These are phyloP conservation scores for Eupithecia inturbata DNA, from an alignment of 2,888 invertebrate species.

Conservation along the genomic window DNA sequence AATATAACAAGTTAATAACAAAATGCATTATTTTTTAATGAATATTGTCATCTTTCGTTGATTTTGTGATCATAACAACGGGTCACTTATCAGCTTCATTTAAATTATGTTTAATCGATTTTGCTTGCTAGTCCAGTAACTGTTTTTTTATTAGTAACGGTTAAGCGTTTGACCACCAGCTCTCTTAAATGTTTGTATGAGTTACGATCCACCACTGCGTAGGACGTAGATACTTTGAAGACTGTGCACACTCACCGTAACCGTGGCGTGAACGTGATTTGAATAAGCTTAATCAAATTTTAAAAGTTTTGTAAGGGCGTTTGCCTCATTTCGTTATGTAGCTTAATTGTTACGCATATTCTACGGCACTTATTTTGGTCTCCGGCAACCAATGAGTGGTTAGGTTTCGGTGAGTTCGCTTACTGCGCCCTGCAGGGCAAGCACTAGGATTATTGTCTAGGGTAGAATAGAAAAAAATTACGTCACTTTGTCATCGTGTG, in stretches of 20 bases:
- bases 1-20: too few species aligned
- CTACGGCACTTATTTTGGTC: background rate
- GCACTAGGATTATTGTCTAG: too few species aligned
- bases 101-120: background rate
- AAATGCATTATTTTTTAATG: background rate
- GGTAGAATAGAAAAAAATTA: too few species aligned
- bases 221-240: background rate
- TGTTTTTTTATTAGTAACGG: too few species aligned
- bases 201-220: background rate
- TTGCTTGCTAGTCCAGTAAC: background rate
- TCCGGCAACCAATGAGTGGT: background rate
- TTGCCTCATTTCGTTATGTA: background rate
- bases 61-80: background rate
- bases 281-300: constrained; percentile 10
- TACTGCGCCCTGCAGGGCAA: too few species aligned
- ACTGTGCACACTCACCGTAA: constrained; percentile 3
- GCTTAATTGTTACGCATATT: background rate
- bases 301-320: constrained; percentile 6
- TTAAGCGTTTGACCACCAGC: too few species aligned
- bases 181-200: background rate
- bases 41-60: background rate
- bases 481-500: too few species aligned
- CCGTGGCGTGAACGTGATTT: constrained; percentile 9
- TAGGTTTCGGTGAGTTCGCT: too few species aligned
- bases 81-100: background rate